Evolutionary conservation across 2,888 invertebrate species (phyloP), one percentile per base, ranked within the genome.

Genomic region (Ecliptopera silaceata): DNA sequence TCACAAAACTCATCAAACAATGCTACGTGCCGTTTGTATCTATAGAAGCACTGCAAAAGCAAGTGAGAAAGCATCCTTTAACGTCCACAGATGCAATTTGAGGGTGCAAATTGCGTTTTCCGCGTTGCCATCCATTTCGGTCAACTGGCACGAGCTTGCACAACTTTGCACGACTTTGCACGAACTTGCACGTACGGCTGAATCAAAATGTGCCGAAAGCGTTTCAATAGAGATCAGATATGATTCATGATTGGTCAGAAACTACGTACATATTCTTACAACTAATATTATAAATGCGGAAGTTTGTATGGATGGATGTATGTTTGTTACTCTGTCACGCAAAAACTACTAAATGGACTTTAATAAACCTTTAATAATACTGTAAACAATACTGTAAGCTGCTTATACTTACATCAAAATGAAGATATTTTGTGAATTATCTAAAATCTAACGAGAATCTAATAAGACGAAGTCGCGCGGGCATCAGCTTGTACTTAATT

Each of bases 71-170:
- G 31, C 46, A 31, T 34, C 41, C 49, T 45, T 45, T 53, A 57
- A 39, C 45, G 44, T 4, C 38, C 32, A 49, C 52, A 58, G 68
- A 76, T 78, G 75, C 77, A 79, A 81, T 80, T 81, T 77, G 45
- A 49, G 34, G 43, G 49, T 39, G 58, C 39, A 58, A 58, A 58
- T 58, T 77, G 72, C 68, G 56, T 77, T 80, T 74, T 56, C 71
- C 64, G 50, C 59, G 61, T 70, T 68, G 64, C 61, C 67, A 69
- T 65, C 62, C 64, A 70, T 74, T 76, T 70, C 65, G 70, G 72
- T 71, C 71, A 73, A 70, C 71, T 67, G 56, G 48, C 56, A 36
- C 44, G 32, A 47, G 44, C 61, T 58, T 58, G 48, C 56, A 36
- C 44, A 31, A 47, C 43, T 60, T 58, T 58, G 48, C 56, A 36